phyloP scores from a whole-genome alignment of 2,888 invertebrate species.

The Synergus itoensis region DNA sequence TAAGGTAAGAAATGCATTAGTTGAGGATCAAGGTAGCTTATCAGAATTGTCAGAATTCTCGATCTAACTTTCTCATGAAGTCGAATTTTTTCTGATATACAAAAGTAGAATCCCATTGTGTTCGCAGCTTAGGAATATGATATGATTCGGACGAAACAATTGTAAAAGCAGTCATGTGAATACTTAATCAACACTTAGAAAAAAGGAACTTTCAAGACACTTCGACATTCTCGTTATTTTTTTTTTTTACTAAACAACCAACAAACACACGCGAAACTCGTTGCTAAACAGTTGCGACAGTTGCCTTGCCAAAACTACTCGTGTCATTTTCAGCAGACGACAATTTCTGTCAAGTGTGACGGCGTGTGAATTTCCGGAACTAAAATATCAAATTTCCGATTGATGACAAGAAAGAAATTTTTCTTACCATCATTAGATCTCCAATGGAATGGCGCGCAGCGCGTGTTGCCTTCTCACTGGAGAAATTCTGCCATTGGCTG shows the following conservation, averaged over 20 bases:
- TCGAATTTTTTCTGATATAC: background rate
- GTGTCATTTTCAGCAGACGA: constrained; percentile 26
- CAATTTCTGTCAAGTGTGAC: background rate
- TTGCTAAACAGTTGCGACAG: background rate
- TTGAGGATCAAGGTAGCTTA: constrained; percentile 1
- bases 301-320: background rate
- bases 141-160: constrained; percentile 4
- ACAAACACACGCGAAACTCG: background rate
- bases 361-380: too few relatives aligned
- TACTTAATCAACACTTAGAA: background rate
- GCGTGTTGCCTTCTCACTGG: too few relatives aligned
- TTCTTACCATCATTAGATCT: too few relatives aligned
- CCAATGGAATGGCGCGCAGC: too few relatives aligned
- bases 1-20: constrained; percentile 18
- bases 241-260: background rate
- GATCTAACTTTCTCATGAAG: background rate
- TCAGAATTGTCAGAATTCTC: background rate
- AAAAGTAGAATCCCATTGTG: constrained; percentile 22
- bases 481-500: too few relatives aligned
- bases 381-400: too few relatives aligned
- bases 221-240: background rate
- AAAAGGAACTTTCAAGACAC: background rate
- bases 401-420: too few relatives aligned
- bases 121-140: constrained; percentile 15
- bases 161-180: background rate